phyloP scores from a whole-genome alignment of 1,140 invertebrate species.

The Epicauta chinensis region DNA sequence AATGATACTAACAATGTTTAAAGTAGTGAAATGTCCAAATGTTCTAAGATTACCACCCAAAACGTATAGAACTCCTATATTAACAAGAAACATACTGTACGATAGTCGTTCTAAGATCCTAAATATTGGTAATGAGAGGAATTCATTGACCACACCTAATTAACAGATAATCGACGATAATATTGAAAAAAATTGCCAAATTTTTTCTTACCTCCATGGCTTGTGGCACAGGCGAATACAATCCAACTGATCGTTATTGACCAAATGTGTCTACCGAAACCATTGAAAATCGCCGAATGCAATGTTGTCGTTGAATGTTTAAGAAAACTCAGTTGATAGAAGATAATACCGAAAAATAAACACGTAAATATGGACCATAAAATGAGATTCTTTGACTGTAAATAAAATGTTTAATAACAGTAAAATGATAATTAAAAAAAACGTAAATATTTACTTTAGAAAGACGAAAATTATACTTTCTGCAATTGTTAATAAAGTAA shows the following conservation, averaged over 20 bases:
- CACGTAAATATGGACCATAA: not conserved
- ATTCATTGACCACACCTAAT: slow-evolving; percentile 2
- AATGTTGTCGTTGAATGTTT: not conserved
- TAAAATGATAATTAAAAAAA: not conserved
- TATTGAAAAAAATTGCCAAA: not conserved
- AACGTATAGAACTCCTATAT: not conserved
- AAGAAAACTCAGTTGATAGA: not conserved
- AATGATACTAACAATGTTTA: no score
- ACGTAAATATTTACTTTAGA: not conserved
- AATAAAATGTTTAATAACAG: no score
- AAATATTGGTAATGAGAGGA: slow-evolving; percentile 3
- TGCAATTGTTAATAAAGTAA: slow-evolving; percentile 6
- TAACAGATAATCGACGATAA: not conserved
- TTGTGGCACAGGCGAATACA: slow-evolving; percentile 1
- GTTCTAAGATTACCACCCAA: no score
- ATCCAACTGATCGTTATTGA: slow-evolving; percentile 3
- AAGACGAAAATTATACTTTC: not conserved
- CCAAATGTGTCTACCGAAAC: not conserved
- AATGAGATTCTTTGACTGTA: not conserved
- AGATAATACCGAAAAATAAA: not conserved
- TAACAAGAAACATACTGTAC: slow-evolving; percentile 6
- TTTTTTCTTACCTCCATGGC: not conserved
- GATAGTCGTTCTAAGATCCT: not conserved
- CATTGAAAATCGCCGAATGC: slow-evolving; percentile 1
- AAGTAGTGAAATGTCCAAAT: no score